Conservation (phyloP, 2,888 invertebrate species). For the Therioaphis trifolii region DNA sequence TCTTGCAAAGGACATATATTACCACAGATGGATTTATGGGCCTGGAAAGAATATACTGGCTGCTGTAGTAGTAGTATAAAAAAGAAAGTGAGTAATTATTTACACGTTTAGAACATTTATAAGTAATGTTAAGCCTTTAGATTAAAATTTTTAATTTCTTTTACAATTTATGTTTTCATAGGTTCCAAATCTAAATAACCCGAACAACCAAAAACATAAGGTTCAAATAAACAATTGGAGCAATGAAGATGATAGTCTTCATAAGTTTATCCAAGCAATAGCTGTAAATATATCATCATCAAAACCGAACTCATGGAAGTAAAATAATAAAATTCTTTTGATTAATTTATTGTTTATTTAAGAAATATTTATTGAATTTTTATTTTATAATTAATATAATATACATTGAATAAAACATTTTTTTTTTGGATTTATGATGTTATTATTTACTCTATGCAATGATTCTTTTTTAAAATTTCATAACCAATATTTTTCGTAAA, state of each 20-base stretch:
- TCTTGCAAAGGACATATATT: conserved; percentile 68
- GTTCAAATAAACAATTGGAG: conserved; percentile 56
- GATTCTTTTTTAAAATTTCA: no score
- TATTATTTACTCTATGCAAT: no score
- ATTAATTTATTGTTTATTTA: conserved; percentile 45
- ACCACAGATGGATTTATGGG: conserved; percentile 68
- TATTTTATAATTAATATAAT: no score
- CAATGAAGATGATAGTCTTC: conserved; percentile 45
- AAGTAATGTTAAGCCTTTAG: not conserved
- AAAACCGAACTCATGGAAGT: conserved; percentile 38
- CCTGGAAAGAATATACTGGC: conserved; percentile 68
- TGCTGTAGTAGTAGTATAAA: conserved; percentile 52
- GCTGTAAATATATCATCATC: conserved; percentile 55
- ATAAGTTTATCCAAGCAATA: conserved; percentile 52
- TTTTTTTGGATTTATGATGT: no score
- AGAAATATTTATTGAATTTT: not conserved
- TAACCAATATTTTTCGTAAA: no score
- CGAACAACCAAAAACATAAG: conserved; percentile 35
- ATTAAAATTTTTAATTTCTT: no score
- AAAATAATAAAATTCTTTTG: not conserved
- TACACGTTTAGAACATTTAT: not conserved
- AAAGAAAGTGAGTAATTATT: conserved; percentile 32
- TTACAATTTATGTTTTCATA: not conserved
- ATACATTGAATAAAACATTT: no score
- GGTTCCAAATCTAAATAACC: conserved; percentile 37